These are phyloP conservation scores for Lathamus discolor DNA, from an alignment of 2,113 vertebrate species.

Conservation along the genomic window DNA sequence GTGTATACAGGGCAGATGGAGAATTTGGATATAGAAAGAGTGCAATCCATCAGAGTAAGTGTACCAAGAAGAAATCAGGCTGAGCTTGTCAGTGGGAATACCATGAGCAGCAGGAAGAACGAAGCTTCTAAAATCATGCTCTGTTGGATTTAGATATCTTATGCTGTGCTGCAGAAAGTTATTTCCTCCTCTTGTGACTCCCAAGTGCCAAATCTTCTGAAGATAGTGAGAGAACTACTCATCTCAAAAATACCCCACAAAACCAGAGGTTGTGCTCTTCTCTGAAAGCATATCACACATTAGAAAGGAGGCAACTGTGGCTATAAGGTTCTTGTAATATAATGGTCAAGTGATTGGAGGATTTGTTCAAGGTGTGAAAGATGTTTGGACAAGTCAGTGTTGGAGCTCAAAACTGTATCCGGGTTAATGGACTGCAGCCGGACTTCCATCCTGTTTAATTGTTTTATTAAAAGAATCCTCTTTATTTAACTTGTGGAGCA, in stretches of 20 bases:
- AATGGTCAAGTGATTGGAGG: background rate
- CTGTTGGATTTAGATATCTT: background rate
- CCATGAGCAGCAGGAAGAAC: background rate
- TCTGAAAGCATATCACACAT: background rate
- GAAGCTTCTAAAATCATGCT: background rate
- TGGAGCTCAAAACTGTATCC: background rate
- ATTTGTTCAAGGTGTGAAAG: background rate
- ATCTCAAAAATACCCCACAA: background rate
- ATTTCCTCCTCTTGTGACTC: background rate
- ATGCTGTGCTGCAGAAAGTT: background rate
- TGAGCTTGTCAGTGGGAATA: background rate
- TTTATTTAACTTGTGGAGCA: background rate
- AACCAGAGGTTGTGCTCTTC: background rate
- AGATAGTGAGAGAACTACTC: background rate
- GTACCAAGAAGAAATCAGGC: background rate
- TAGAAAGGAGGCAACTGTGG: background rate
- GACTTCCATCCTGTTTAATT: background rate
- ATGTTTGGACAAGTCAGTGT: background rate
- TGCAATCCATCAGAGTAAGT: background rate
- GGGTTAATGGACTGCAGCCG: background rate
- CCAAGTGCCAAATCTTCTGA: background rate
- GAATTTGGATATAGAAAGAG: background rate
- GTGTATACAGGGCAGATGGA: background rate
- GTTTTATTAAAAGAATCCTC: background rate
- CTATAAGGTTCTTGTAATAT: background rate